Base-by-base conservation (phyloP, 2,888 invertebrate species). In the Cepaea hortensis region DNA sequence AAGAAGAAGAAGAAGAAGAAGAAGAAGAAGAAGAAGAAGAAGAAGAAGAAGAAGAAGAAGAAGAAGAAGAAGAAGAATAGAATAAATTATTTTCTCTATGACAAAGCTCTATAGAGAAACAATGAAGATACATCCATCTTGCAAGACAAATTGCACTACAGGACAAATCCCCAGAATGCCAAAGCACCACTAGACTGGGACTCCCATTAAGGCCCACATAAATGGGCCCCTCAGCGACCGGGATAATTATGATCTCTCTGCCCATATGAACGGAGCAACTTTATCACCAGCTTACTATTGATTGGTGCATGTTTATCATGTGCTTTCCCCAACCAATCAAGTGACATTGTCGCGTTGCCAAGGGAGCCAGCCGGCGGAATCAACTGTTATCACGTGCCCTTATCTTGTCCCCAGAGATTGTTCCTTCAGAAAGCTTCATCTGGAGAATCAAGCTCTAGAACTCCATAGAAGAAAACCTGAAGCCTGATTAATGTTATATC, bases 241-340 rank as follows among this genome's bases (percentile, higher is more conserved):
- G 73, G 73, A 73, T 23, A 73, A 73, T 73, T 73, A 35, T 35
- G 23, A 35, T 13, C 73, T 5, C 13, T 23, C 6, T 73, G 35
- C 73, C 73, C 23, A 23, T 73, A 23, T 35, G 73, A 35, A 18
- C 7, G 46, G 11, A 35, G 11, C 48, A 46, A 65, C n/a, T 81
- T 81, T 46, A 68, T 81, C 81, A 81, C 46, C 11, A 81, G 68
- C 46, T 81, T 68, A 81, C 18, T 68, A 11, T 70, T 81, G 81
- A 81, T 81, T 46, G 81, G 70, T 18, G 6, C 35, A 62, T 46
- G 46, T 81, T 70, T 20, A 81, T 84, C 77, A 70, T 46, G 55
- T 70, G 70, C n/a, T 85, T 48, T 50, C 9, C 65, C 23, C 79
- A 70, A 48, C 70, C 70, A 11, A 50, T 68, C 35, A 65, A 61